Base-by-base conservation (phyloP, 2,113 vertebrate species). In the Pluvialis apricaria region DNA sequence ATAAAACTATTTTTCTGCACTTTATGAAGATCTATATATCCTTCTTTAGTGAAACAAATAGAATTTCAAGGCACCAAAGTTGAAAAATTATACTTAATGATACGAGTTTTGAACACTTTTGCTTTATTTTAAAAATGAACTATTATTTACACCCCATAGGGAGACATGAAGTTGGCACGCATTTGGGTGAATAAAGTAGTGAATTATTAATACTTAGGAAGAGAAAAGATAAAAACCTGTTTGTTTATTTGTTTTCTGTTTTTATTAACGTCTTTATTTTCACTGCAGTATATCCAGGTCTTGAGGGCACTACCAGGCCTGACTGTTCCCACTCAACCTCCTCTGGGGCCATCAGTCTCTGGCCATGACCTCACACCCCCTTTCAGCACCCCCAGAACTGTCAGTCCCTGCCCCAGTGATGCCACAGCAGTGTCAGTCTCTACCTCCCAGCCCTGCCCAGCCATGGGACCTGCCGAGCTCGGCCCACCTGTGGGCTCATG, bases 321-420 rank as follows among this genome's bases (percentile, higher is more conserved):
- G 26, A 7, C 25, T 36, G 9, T 13, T 57, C 34, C 13, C 1
- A 2, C 3, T 42, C 32, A 58, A 11, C 5, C 11, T 86, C 9
- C 7, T 1, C 3, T 0, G 1, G 7, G 49, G 4, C 17, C 15
- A 2, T 22, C 15, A 55, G 22, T 36, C 36, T 15, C 25, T 57
- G 36, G 6, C 47, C 36, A 13, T 45, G 34, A 57, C 18, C 13
- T 9, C 10, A 16, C 4, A 10, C 1, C 2, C 20, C 1, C 9
- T 58, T 40, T 49, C 6, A 42, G 24, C 4, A 3, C 11, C 2
- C 3, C 11, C 5, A 18, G 42, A 42, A 12, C 52, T 17, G 2
- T 29, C 28, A 14, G 54, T 54, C 36, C 10, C 18, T 76, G 22
- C 12, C 51, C 5, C 20, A n/a, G 28, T 1, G 13, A 11, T 2